Base-by-base conservation (phyloP, 1,140 invertebrate genomes). In the Drosophila melanica region DNA sequence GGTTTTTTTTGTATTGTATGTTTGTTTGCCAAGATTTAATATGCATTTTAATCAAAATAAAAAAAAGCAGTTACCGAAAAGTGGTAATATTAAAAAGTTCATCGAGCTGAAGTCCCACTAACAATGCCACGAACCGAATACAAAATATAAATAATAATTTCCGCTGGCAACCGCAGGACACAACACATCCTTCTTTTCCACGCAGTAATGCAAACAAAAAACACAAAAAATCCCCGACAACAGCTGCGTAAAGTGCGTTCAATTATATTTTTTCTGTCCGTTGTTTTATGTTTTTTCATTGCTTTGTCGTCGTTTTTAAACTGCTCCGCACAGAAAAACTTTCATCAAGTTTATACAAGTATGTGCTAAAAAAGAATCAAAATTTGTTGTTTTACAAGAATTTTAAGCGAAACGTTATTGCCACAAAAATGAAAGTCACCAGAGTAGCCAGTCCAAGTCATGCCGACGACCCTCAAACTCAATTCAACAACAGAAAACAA, bases 111-210 rank as follows among this genome's bases (percentile, higher is more conserved):
- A 58, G 53, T 33, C 48, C 51, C 63, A 54, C 77, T 74, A 71
- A 71, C 63, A 55, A 68, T 55, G 67, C 50, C 59, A 37, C 30
- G 55, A 27, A 47, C 35, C 66, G 50, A 68, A 68, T 57, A 70
- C 64, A 20, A 77, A 84, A 85, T 85, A 87, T 85, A 87, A 87
- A 87, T 87, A 84, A 87, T 82, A 87, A 87, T 87, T 87, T 87
- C 82, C 82, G 84, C 62, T 58, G 77, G 54, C 75, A 65, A 78
- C 82, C 84, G 59, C 84, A 79, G 84, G 68, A 89, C 72, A 74
- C 63, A 75, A 64, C 71, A 82, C 51, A 77, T 89, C 79, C 82
- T 82, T 72, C 57, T 70, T 64, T 44, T 51, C 60, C 54, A 55
- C 54, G 77, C 54, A 47, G 27, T 51, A 50, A 11, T 37, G 55